Base-by-base conservation (phyloP, 2,113 vertebrate genomes). In the Pelecanus crispus region DNA sequence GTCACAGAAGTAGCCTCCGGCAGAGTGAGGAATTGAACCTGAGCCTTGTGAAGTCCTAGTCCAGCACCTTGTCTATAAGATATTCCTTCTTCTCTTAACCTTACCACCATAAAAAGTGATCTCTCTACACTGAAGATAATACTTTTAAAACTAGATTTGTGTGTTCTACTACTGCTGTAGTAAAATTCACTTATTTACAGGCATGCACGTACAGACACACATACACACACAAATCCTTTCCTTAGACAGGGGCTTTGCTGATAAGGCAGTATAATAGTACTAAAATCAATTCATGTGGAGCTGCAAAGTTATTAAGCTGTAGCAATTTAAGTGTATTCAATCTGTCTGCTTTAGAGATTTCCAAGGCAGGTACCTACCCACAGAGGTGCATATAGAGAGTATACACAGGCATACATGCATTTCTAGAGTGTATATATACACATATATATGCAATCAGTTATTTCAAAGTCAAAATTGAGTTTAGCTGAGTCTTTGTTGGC, bases 261-360 rank as follows among this genome's bases (percentile, higher is more conserved):
- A 91, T 95, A 92, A 92, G 67, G 84, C 81, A 91, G 50, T 55
- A 11, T 92, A 94, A 88, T 47, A 92, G 63, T 59, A 44, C 84
- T 73, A 28, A 95, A 95, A 95, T 95, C 86, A 97, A 88, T 94
- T 92, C 87, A 62, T 31, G 62, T 72, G 85, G 53, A 91, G 58
- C 87, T 90, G 77, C 91, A 73, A n/a, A 94, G 62, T 95, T 95
- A 79, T 90, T 96, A 88, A 92, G 42, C 62, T 89, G 78, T 73
- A 80, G 89, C 62, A 58, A 88, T 87, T 95, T 91, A 82, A 88
- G 81, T 65, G 42, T 66, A 42, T 58, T 92, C 75, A 38, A 3
- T 97, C 70, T 87, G 44, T 56, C 84, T 86, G 53, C 74, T 89
- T 68, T 82, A 77, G 86, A 63, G 74, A 80, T 77, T 95, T 95